phyloP scores from a whole-genome alignment of 2,113 vertebrate species.

The Zapus hudsonius region DNA sequence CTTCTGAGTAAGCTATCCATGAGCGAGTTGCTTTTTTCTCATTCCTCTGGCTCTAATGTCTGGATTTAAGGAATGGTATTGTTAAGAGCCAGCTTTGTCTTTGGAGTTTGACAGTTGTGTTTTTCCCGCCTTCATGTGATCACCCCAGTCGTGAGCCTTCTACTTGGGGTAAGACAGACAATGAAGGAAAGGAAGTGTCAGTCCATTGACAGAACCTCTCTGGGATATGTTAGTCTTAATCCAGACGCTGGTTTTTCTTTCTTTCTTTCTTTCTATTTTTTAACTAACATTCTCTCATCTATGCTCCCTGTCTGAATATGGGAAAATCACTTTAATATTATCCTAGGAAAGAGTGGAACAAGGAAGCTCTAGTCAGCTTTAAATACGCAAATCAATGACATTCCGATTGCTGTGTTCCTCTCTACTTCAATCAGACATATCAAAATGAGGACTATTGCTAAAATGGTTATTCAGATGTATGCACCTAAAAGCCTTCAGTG shows the following conservation, averaged over 20 bases:
- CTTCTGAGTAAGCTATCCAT: constrained; percentile 99
- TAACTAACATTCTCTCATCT: constrained; percentile 63
- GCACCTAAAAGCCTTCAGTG: constrained; percentile 43
- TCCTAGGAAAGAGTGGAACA: constrained; percentile 70
- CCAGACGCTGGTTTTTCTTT: constrained; percentile 82
- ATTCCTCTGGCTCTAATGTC: constrained; percentile 91
- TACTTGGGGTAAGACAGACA: constrained; percentile 91
- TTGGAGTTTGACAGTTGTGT: constrained; percentile 93
- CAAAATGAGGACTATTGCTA: constrained; percentile 21
- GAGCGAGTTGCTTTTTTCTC: constrained; percentile 92
- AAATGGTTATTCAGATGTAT: constrained; percentile 66
- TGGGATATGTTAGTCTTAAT: constrained; percentile 91
- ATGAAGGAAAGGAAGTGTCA: constrained; percentile 92
- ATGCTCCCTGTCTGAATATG: constrained; percentile 70
- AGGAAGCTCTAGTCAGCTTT: constrained; percentile 52
- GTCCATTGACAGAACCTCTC: constrained; percentile 91
- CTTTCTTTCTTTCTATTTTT: neutral
- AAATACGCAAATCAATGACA: constrained; percentile 18
- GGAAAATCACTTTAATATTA: constrained; percentile 71
- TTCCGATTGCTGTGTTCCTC: constrained; percentile 14
- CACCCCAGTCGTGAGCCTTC: constrained; percentile 92
- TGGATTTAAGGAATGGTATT: constrained; percentile 92
- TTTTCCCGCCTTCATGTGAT: constrained; percentile 98
- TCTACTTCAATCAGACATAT: constrained; percentile 52
- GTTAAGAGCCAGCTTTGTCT: constrained; percentile 94